A percentile compares a stretch with the other conserved stretches of the same genome.
phyloP scores from a whole-genome alignment of 2,797 vertebrate genomes.

The Odontamblyopus rebecca region DNA sequence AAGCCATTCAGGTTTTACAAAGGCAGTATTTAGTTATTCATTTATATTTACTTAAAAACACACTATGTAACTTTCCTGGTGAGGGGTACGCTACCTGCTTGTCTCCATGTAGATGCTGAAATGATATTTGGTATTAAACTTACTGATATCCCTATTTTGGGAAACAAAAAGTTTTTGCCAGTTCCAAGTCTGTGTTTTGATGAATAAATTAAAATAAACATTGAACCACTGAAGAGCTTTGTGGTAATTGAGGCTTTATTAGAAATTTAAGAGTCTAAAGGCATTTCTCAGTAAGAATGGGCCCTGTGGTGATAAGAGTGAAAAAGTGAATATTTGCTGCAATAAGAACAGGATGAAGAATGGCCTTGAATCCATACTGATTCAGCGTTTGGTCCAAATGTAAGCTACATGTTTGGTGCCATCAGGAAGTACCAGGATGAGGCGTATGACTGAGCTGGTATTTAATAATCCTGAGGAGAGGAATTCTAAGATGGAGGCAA shows the following conservation, averaged over 20 bases:
- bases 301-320: not conserved
- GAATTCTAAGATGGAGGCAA: not conserved
- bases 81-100: too few species aligned
- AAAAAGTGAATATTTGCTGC: too few species aligned
- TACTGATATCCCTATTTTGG: too few species aligned
- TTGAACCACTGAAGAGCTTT: not conserved
- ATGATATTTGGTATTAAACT: too few species aligned
- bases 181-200: not conserved
- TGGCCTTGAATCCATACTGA: too few species aligned
- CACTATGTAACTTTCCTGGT: too few species aligned
- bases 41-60: too few species aligned
- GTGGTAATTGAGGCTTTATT: too few species aligned
- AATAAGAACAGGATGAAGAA: too few species aligned
- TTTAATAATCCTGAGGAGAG: constrained; percentile 2
- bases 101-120: too few species aligned
- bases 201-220: not conserved
- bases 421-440: not conserved
- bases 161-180: not conserved
- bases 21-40: not conserved
- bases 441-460: not conserved
- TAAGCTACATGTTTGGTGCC: not conserved
- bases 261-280: too few species aligned
- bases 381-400: not conserved
- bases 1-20: not conserved
- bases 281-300: too few species aligned